These are phyloP conservation scores for Monodelphis domestica DNA, from an alignment of 2,797 vertebrate species.

Conservation along the genomic window DNA sequence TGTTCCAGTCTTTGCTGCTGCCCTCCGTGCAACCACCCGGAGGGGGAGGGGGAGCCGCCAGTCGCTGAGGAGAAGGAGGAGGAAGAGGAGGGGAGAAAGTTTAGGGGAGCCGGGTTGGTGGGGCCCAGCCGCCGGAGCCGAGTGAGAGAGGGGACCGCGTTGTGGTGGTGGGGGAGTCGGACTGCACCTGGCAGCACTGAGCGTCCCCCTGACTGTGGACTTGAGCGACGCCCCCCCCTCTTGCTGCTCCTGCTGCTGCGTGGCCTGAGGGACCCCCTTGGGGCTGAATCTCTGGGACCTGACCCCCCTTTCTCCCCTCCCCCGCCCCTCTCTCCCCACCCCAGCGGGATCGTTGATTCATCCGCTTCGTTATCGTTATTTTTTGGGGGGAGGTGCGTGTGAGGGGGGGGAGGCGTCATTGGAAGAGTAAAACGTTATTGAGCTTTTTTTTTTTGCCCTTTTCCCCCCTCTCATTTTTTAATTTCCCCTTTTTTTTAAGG, in stretches of 20 bases:
- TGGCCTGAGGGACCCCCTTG: conserved; percentile 70
- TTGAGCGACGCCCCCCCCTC: conserved; percentile 57
- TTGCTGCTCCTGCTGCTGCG: conserved; percentile 71
- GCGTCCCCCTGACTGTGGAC: conserved; percentile 71
- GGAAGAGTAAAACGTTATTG: conserved; percentile 74
- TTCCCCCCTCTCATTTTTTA: conserved; percentile 51
- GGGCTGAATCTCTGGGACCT: conserved; percentile 68
- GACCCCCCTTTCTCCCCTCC: conserved; percentile 67
- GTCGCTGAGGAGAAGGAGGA: conserved; percentile 61
- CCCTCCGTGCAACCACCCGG: conserved; percentile 68
- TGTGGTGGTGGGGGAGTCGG: conserved; percentile 73
- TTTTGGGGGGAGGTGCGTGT: conserved; percentile 61
- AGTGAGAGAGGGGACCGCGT: conserved; percentile 73
- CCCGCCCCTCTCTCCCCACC: conserved; percentile 55
- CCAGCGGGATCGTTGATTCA: conserved; percentile 67
- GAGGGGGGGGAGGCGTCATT: conserved; percentile 70
- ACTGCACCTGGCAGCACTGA: conserved; percentile 73
- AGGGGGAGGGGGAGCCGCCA: conserved; percentile 70
- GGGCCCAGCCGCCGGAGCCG: conserved; percentile 72
- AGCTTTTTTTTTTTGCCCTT: conserved; percentile 65
- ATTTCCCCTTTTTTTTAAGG: conserved; percentile 69
- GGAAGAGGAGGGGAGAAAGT: conserved; percentile 74
- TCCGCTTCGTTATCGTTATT: conserved; percentile 60
- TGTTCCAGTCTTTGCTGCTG: conserved; percentile 80
- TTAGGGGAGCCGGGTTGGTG: conserved; percentile 73